Evolutionary conservation across 2,113 vertebrate species (phyloP).

Genomic region (Prionailurus viverrinus): DNA sequence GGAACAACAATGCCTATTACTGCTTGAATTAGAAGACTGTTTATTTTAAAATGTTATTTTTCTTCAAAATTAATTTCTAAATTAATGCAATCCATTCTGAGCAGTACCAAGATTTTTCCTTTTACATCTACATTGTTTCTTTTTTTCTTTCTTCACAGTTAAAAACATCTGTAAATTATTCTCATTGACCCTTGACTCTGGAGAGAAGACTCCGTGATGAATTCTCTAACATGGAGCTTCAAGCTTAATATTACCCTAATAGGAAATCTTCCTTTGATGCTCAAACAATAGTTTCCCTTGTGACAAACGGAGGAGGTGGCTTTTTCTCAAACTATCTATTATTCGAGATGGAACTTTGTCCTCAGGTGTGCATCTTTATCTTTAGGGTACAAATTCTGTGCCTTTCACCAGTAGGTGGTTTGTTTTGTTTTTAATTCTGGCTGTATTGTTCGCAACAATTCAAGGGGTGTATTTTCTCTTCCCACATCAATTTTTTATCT

Average conservation of each 20-base stretch:
- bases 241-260: not conserved
- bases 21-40: not conserved
- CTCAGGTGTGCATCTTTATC: not conserved
- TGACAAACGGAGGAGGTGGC: not conserved
- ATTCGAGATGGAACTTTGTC: not conserved
- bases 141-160: not conserved
- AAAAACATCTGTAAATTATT: slow-evolving; percentile 28
- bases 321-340: not conserved
- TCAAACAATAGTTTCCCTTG: not conserved
- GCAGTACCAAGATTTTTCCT: not conserved
- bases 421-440: not conserved
- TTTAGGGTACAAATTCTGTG: not conserved
- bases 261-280: not conserved
- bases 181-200: not conserved
- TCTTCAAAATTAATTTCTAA: slow-evolving; percentile 12
- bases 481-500: not conserved
- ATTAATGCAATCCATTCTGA: not conserved
- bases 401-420: not conserved
- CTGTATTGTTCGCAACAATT: not conserved
- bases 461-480: not conserved
- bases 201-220: not conserved
- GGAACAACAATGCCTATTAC: not conserved
- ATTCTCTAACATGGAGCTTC: not conserved
- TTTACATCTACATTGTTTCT: slow-evolving; percentile 13
- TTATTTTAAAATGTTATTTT: slow-evolving; percentile 16